phyloP scores from a whole-genome alignment of 2,888 invertebrate genomes.

The Nymphalis polychloros region DNA sequence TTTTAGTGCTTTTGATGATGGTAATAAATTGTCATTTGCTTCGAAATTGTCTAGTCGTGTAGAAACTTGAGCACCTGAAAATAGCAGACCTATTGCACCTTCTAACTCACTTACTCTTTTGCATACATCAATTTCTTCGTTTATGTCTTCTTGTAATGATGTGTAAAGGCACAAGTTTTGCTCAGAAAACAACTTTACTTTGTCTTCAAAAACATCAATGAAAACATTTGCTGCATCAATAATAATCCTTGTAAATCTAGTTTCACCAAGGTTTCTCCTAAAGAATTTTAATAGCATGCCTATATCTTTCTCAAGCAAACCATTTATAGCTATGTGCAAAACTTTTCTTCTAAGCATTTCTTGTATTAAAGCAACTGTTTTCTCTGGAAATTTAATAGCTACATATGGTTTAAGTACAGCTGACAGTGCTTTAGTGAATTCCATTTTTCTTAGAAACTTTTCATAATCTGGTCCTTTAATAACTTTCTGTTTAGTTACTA shows the following conservation, averaged over 20 bases:
- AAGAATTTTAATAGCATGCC: slow-evolving; percentile 88
- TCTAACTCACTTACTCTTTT: slow-evolving; percentile 84
- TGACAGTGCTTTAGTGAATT: slow-evolving; percentile 90
- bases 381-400: slow-evolving; percentile 86
- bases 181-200: slow-evolving; percentile 83
- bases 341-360: slow-evolving; percentile 93
- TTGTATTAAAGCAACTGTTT: slow-evolving; percentile 90
- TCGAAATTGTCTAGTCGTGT: slow-evolving; percentile 61
- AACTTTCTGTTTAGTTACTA: slow-evolving; percentile 69
- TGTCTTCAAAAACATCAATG: slow-evolving; percentile 87
- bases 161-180: slow-evolving; percentile 83
- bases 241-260: slow-evolving; percentile 87
- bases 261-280: slow-evolving; percentile 86
- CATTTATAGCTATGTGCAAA: slow-evolving; percentile 87
- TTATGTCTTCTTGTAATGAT: slow-evolving; percentile 82
- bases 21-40: slow-evolving; percentile 57
- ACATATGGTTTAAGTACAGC: slow-evolving; percentile 83
- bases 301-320: slow-evolving; percentile 85
- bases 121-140: slow-evolving; percentile 86
- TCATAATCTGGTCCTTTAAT: slow-evolving; percentile 84
- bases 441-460: slow-evolving; percentile 87
- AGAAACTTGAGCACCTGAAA: slow-evolving; percentile 82
- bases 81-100: slow-evolving; percentile 85
- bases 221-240: slow-evolving; percentile 88
- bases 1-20: slow-evolving; percentile 75